Evolutionary conservation across 2,113 vertebrate species (phyloP).

Genomic region (Chiloscyllium plagiosum): DNA sequence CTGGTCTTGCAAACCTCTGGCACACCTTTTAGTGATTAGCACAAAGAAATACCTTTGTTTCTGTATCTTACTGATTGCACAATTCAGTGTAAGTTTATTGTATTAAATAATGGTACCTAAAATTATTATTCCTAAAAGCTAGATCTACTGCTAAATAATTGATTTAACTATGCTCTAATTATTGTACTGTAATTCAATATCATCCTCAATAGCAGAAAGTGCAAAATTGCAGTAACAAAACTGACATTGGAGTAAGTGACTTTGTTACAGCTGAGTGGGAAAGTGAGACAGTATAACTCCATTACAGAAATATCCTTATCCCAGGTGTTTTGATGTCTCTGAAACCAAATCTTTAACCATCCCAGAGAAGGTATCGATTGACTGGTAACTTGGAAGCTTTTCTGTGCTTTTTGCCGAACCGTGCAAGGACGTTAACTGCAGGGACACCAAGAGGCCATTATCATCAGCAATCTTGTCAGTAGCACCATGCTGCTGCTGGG

Average conservation of each 20-base stretch:
- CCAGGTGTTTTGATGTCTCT: background rate
- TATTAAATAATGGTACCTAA: background rate
- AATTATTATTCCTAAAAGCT: background rate
- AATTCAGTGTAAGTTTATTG: background rate
- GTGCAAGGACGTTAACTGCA: background rate
- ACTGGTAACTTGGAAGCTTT: background rate
- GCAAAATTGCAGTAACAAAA: background rate
- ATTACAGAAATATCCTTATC: background rate
- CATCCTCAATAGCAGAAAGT: background rate
- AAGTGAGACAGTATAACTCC: background rate
- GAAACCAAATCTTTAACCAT: background rate
- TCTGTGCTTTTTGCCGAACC: background rate
- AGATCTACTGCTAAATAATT: background rate
- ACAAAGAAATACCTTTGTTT: background rate
- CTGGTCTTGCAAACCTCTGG: background rate
- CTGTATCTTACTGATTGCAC: background rate
- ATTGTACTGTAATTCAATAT: background rate
- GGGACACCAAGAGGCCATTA: background rate
- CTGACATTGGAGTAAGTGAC: background rate
- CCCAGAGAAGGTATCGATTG: background rate
- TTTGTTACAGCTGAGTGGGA: background rate
- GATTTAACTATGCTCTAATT: background rate
- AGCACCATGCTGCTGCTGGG: background rate
- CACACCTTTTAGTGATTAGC: background rate
- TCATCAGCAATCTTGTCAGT: constrained; percentile 24